Percentiles rank a stretch among this genome's conserved stretches.
phyloP scores from a whole-genome alignment of 2,888 invertebrate genomes.

The Patella depressa region DNA sequence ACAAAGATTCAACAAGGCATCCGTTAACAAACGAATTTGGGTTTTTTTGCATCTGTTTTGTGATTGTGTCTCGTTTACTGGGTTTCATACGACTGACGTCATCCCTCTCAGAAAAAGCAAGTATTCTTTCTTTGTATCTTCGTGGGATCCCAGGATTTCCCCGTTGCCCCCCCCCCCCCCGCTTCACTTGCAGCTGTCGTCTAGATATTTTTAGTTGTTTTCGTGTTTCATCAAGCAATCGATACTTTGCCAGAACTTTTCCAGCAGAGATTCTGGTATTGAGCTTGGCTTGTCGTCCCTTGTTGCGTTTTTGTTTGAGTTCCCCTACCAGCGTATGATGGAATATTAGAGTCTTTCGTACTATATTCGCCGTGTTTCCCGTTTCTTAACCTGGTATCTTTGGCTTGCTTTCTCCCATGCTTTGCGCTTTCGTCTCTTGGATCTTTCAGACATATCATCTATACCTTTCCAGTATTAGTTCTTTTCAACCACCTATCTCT shows the following conservation, averaged over 20 bases:
- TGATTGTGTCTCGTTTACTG: slow-evolving; percentile 26
- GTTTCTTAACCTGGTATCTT: neutral
- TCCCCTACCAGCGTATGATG: neutral
- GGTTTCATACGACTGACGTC: slow-evolving; percentile 39
- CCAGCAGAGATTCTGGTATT: neutral
- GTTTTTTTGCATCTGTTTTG: slow-evolving; percentile 31
- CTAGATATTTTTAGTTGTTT: neutral
- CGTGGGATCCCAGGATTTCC: neutral
- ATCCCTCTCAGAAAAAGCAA: slow-evolving; percentile 19
- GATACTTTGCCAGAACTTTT: neutral
- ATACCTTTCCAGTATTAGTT: neutral
- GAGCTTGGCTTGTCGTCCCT: neutral
- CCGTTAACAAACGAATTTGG: slow-evolving; percentile 35
- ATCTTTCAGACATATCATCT: neutral
- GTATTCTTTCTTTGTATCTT: neutral
- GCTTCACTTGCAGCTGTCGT: neutral
- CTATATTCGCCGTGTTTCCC: neutral
- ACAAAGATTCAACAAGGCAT: slow-evolving; percentile 36
- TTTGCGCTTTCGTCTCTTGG: neutral
- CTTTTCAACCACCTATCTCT: neutral
- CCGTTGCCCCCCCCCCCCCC: neutral
- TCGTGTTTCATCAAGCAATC: neutral
- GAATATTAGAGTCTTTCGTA: neutral
- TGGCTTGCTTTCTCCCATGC: neutral
- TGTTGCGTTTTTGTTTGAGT: neutral